Conservation (phyloP, 2,888 invertebrate species). For the Polydrusus pterygomalis region DNA sequence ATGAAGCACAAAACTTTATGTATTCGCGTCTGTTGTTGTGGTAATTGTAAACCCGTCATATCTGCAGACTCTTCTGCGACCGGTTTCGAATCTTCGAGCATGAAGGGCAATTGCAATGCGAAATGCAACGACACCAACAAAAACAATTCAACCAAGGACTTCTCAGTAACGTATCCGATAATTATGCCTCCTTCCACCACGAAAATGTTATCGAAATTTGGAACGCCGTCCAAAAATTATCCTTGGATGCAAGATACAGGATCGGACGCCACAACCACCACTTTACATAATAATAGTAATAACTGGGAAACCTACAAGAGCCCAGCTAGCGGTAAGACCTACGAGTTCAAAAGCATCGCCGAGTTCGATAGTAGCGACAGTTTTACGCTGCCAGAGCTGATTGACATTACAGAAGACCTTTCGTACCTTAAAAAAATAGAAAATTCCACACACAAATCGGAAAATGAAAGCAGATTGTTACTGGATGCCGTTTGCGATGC, state of each 20-base stretch:
- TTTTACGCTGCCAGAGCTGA: constrained; percentile 52
- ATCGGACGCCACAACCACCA: constrained; percentile 54
- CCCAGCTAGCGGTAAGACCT: constrained; percentile 56
- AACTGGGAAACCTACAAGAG: constrained; percentile 52
- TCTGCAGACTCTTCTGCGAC: background rate
- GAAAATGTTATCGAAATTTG: constrained; percentile 57
- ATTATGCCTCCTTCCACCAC: constrained; percentile 8
- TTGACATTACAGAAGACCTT: constrained; percentile 56
- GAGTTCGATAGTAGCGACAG: constrained; percentile 31
- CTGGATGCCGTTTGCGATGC: constrained; percentile 60
- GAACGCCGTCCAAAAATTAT: constrained; percentile 55
- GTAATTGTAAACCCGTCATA: constrained; percentile 15
- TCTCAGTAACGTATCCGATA: background rate
- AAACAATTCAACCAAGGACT: background rate
- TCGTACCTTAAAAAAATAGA: constrained; percentile 54
- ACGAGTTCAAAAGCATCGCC: constrained; percentile 44
- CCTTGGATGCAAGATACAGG: constrained; percentile 50
- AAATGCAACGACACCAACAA: background rate
- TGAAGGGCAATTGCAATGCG: no score
- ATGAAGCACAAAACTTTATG: constrained; percentile 47
- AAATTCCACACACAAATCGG: constrained; percentile 37
- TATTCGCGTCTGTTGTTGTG: constrained; percentile 51
- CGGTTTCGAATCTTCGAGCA: background rate
- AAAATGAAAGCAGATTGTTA: constrained; percentile 50
- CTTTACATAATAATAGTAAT: constrained; percentile 36